Evolutionary conservation across 2,113 vertebrate species (phyloP).

Genomic region (Glareola pratincola): DNA sequence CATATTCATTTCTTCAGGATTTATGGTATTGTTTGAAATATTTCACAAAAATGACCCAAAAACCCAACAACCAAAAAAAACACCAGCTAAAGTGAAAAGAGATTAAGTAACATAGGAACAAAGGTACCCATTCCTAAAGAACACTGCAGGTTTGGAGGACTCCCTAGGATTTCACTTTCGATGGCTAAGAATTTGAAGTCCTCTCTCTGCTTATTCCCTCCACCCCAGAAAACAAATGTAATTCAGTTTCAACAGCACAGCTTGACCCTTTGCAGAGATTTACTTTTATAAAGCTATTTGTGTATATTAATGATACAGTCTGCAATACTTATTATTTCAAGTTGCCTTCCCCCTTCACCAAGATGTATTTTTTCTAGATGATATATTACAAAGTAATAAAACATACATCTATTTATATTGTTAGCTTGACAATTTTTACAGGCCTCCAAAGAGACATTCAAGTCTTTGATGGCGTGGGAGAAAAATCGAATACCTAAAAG

Average conservation of each 20-base stretch:
- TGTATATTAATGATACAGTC: not conserved
- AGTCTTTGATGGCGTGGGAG: not conserved
- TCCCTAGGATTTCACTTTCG: not conserved
- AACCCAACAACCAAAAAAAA: not conserved
- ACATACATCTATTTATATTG: not conserved
- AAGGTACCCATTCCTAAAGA: not conserved
- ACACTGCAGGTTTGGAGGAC: not conserved
- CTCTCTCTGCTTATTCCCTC: not conserved
- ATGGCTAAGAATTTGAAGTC: not conserved
- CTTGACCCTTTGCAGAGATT: not conserved
- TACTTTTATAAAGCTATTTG: not conserved
- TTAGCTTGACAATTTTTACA: not conserved
- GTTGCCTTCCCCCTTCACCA: not conserved
- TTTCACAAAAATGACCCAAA: not conserved
- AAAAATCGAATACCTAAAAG: not conserved
- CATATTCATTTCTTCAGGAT: not conserved
- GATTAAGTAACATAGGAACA: not conserved
- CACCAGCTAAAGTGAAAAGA: not conserved
- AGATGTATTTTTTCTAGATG: not conserved
- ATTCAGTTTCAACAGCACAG: not conserved
- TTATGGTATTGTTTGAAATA: not conserved
- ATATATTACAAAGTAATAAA: not conserved
- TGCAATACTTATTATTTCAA: not conserved
- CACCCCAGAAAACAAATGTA: not conserved
- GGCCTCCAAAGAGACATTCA: not conserved